Percentiles rank a stretch among this genome's conserved stretches.
phyloP scores from a whole-genome alignment of 1,140 invertebrate species.

The Cepaea nemoralis region DNA sequence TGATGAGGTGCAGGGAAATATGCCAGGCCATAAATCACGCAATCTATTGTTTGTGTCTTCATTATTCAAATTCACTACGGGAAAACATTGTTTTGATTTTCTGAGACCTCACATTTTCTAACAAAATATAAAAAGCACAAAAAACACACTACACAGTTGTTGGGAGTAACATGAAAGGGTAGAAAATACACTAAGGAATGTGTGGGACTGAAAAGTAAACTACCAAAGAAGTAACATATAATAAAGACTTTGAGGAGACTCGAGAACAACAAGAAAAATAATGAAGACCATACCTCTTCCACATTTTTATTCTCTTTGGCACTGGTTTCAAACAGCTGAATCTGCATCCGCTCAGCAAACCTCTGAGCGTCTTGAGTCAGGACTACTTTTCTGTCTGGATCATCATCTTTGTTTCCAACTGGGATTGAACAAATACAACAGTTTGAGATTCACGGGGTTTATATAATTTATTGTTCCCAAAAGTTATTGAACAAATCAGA shows the following conservation, averaged over 20 bases:
- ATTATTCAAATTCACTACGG: no score
- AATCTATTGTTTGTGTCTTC: no score
- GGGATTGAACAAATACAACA: conserved; percentile 63
- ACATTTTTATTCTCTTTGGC: conserved; percentile 99
- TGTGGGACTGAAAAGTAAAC: no score
- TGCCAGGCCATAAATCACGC: no score
- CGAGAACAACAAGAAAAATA: not conserved
- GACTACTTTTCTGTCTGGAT: conserved; percentile 95
- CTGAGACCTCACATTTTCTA: no score
- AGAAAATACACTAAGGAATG: not conserved
- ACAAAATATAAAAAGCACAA: no score
- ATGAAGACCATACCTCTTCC: conserved; percentile 83
- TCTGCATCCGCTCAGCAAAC: conserved; percentile 96
- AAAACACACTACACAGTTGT: no score
- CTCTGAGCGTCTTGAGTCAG: conserved; percentile 95
- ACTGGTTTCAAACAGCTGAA: conserved; percentile 97
- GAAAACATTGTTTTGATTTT: no score
- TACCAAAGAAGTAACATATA: no score
- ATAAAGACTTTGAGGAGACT: no score
- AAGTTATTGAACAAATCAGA: not conserved
- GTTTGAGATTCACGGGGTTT: not conserved
- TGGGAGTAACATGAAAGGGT: no score
- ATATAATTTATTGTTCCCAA: not conserved
- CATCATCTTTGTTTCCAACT: conserved; percentile 99
- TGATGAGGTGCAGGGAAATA: no score